Evolutionary conservation across 2,888 invertebrate genomes (phyloP), one percentile per base, ranked within the genome.

Genomic region (Pachliopta kotzebuea): DNA sequence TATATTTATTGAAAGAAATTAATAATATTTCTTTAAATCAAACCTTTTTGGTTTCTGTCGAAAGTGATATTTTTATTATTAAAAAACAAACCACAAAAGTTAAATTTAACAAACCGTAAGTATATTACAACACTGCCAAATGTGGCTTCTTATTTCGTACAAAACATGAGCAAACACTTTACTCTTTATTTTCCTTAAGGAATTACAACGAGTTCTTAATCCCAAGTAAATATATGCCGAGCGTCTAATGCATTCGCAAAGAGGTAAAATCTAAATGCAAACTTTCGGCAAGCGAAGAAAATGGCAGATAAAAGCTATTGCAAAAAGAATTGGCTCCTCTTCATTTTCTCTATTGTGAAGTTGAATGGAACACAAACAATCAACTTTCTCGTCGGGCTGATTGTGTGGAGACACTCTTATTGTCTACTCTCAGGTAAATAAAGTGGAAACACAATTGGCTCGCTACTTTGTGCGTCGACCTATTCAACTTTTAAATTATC

Each of bases 301-400:
- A 84, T 81, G 80, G 79, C 73, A 78, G 80, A 84, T 85, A 86
- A 90, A 88, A 84, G 84, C 83, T 81, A 79, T 76, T 79, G 77
- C 78, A 80, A 79, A 82, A 86, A 85, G 86, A 88, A 88, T 87
- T 88, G 88, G 86, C 85, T 84, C 75, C 81, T 87, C 84, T 84
- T 88, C 88, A 90, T 91, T 90, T 86, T 86, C 83, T 83, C 88
- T 80, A 89, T 90, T 90, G 89, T 91, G 83, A 84, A 86, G 84
- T 85, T 85, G 87, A 89, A 88, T 86, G 80, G 84, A 79, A 82
- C 80, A 85, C 81, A 83, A 88, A 89, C 88, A 89, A 88, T 88
- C 87, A 86, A 89, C 78, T 88, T 85, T 83, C 83, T 80, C 81
- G 86, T 80, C 79, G 78, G 77, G 78, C 80, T 86, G 89, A 87